phyloP scores from a whole-genome alignment of 1,140 invertebrate genomes.

The Hylaeus volcanicus region DNA sequence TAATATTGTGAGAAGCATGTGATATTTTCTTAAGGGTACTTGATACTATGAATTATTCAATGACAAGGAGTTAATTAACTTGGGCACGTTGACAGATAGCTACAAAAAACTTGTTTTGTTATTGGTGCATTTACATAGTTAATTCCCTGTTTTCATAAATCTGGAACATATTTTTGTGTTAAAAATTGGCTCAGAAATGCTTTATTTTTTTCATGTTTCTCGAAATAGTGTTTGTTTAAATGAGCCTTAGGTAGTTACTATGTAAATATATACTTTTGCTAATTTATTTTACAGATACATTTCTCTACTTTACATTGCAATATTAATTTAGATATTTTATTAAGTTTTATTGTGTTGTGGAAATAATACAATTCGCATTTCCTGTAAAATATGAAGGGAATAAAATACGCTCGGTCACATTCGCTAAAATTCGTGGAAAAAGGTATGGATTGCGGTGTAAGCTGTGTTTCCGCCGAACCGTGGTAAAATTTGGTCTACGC shows the following conservation, averaged over 20 bases:
- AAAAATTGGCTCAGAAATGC: too few relatives aligned
- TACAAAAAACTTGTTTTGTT: not conserved
- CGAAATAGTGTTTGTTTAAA: too few relatives aligned
- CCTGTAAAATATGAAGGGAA: not conserved
- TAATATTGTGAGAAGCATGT: too few relatives aligned
- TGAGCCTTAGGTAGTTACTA: too few relatives aligned
- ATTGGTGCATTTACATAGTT: not conserved
- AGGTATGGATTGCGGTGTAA: not conserved
- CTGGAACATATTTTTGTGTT: too few relatives aligned
- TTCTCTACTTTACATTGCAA: not conserved
- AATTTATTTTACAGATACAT: not conserved
- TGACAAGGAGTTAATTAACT: not conserved
- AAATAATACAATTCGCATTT: not conserved
- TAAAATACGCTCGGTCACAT: not conserved
- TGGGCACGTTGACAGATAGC: not conserved
- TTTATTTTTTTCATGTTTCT: too few relatives aligned
- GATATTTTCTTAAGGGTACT: too few relatives aligned
- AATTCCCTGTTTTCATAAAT: not conserved
- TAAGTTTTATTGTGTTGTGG: not conserved
- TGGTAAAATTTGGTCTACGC: not conserved
- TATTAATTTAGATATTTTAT: not conserved
- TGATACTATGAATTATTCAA: not conserved
- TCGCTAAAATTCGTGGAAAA: not conserved
- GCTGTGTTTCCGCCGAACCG: not conserved
- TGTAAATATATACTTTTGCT: too few relatives aligned